These are phyloP conservation scores for Anguilla obscura DNA, from an alignment of 2,797 vertebrate genomes.

Conservation along the genomic window DNA sequence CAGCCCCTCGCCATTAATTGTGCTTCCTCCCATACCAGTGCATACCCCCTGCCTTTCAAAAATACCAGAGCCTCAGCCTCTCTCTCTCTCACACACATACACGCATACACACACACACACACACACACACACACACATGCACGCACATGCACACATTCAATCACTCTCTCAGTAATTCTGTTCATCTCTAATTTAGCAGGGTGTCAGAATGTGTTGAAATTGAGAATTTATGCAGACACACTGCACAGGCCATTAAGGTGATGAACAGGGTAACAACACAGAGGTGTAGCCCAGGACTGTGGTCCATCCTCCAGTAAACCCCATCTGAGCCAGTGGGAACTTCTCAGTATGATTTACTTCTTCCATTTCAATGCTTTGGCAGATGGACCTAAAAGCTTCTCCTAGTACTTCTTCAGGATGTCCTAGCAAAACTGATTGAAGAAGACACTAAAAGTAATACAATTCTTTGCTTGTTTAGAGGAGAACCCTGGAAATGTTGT, in stretches of 20 bases:
- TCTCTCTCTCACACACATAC: neutral
- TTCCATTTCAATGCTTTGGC: neutral
- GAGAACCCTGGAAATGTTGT: too few relatives aligned
- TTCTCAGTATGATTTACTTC: neutral
- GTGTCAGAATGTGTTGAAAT: neutral
- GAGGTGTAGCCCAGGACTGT: neutral
- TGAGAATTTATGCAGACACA: neutral
- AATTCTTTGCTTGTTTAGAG: too few relatives aligned
- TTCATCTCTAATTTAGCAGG: neutral
- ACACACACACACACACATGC: too few relatives aligned
- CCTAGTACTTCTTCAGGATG: too few relatives aligned
- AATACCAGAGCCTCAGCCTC: neutral
- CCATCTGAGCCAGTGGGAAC: neutral
- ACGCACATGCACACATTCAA: too few relatives aligned
- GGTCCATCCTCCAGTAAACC: neutral
- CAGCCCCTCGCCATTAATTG: neutral
- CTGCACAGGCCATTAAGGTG: neutral
- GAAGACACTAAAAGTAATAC: too few relatives aligned
- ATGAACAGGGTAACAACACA: neutral
- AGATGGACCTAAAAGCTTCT: too few relatives aligned
- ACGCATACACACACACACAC: too few relatives aligned
- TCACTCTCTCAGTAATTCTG: neutral
- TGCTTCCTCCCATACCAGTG: neutral
- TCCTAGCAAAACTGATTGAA: too few relatives aligned
- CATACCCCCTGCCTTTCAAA: neutral